Base-by-base conservation (phyloP, 2,888 invertebrate species). In the Ennomos erosarius region DNA sequence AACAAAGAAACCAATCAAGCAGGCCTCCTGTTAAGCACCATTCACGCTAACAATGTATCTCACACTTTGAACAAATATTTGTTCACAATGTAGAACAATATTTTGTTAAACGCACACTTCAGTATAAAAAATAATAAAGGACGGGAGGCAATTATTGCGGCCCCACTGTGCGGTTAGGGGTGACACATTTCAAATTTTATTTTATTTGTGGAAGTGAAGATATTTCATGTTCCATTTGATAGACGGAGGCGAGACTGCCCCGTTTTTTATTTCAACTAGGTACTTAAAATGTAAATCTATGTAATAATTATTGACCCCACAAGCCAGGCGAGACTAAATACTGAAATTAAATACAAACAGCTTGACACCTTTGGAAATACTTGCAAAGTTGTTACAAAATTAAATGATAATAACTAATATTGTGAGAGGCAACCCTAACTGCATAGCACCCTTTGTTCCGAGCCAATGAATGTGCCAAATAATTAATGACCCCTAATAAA, bases 1-100 rank as follows among this genome's bases (percentile, higher is more conserved):
- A 53, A 83, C 76, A 83, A 85, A 79, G 74, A 75, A 74, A 73
- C 69, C 79, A 81, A 86, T 86, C 62, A 52, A 35, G 37, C 13
- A 59, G 78, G 79, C 83, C 80, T 68, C 75, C 79, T 78, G 79
- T 78, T 78, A 78, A 75, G 74, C 62, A 62, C 74, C 75, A 78
- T 78, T 81, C 74, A 71, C 71, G 73, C 64, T 72, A 78, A 85
- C 83, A 82, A 86, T 85, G 86, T 88, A 87, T 84, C 86, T 86
- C 86, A 13, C 34, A 43, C 47, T 44, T 12, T 34, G 10, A 38
- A 49, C 48, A 50, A 53, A 85, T 84, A 85, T 88, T 87, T 85
- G 86, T 87, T 86, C 45, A 36, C 57, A 43, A 52, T 52, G 33
- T 39, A 34, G 39, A 38, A 48, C 53, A 53, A 52, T 58, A 39